Percentiles rank a stretch among this genome's conserved stretches.
Evolutionary conservation across 2,113 vertebrate species (phyloP).

Genomic region (Craseonycteris thonglongyai): DNA sequence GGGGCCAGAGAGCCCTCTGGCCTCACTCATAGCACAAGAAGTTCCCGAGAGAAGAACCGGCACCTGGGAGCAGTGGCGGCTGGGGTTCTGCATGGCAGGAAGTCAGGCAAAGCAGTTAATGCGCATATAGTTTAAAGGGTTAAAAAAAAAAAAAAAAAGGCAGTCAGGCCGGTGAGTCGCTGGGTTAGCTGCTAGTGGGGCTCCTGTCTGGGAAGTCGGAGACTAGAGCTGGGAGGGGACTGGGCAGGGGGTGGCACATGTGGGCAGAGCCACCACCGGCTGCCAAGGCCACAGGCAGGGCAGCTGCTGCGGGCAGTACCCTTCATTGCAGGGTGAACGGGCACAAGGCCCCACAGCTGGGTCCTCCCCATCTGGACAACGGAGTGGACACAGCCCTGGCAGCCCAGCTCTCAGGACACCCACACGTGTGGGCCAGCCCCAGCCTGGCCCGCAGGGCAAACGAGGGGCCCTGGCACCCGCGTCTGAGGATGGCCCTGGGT

Average conservation of each 20-base stretch:
- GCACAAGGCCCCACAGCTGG: conserved; percentile 66
- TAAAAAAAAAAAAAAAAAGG: conserved; percentile 65
- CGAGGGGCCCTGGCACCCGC: not conserved
- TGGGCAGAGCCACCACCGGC: not conserved
- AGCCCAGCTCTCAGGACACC: not conserved
- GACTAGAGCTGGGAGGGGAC: conserved; percentile 37
- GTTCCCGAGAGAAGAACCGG: conserved; percentile 62
- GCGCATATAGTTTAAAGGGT: no score
- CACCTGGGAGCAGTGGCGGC: not conserved
- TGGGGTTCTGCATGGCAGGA: conserved; percentile 47
- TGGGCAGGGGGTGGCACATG: conserved; percentile 34
- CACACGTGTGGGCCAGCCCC: not conserved
- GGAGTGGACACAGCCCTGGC: not conserved
- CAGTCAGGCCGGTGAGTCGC: conserved; percentile 61
- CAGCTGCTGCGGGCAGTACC: conserved; percentile 73
- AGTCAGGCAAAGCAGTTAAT: conserved; percentile 70
- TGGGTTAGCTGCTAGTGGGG: conserved; percentile 77
- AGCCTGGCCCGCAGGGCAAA: not conserved
- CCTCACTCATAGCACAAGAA: conserved; percentile 45
- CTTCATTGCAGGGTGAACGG: conserved; percentile 76
- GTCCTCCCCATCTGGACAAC: not conserved
- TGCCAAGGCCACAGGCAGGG: conserved; percentile 46
- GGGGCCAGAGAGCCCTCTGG: not conserved
- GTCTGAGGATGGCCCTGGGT: not conserved
- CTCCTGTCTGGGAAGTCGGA: conserved; percentile 48